Evolutionary conservation across 2,888 invertebrate genomes (phyloP).

Genomic region (Creontiades dilutus): DNA sequence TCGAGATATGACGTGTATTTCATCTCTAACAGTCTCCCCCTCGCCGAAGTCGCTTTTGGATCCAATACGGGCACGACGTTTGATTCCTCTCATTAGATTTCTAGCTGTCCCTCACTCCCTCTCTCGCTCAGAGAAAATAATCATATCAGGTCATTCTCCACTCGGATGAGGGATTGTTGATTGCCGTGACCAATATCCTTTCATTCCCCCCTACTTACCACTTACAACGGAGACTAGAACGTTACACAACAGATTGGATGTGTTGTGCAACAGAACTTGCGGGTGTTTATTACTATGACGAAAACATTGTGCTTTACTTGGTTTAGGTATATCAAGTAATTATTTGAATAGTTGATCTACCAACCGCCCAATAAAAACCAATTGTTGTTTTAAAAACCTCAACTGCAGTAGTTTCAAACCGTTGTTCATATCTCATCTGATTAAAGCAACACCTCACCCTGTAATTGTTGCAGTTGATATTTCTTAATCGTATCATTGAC

Average conservation of each 20-base stretch:
- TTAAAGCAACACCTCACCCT: no score
- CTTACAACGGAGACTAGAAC: neutral
- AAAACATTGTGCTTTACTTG: no score
- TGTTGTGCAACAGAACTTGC: neutral
- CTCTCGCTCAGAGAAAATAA: constrained; percentile 36
- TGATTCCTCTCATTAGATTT: constrained; percentile 68
- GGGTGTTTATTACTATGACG: no score
- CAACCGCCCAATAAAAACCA: no score
- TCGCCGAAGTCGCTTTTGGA: constrained; percentile 9
- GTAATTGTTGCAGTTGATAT: no score
- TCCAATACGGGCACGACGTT: constrained; percentile 48
- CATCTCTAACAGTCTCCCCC: constrained; percentile 60
- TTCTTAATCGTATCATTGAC: no score
- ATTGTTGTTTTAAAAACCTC: no score
- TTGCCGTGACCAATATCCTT: constrained; percentile 43
- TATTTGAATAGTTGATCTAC: no score
- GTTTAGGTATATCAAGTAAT: no score
- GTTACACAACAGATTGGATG: neutral
- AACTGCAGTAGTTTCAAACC: no score
- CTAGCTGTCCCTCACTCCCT: neutral
- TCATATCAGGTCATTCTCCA: constrained; percentile 44
- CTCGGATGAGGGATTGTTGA: constrained; percentile 34
- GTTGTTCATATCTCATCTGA: no score
- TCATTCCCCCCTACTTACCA: neutral
- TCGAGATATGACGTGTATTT: constrained; percentile 70